Percentiles rank a stretch among this genome's conserved stretches.
Conservation (phyloP, 2,113 vertebrate species). For the Cercocebus atys region DNA sequence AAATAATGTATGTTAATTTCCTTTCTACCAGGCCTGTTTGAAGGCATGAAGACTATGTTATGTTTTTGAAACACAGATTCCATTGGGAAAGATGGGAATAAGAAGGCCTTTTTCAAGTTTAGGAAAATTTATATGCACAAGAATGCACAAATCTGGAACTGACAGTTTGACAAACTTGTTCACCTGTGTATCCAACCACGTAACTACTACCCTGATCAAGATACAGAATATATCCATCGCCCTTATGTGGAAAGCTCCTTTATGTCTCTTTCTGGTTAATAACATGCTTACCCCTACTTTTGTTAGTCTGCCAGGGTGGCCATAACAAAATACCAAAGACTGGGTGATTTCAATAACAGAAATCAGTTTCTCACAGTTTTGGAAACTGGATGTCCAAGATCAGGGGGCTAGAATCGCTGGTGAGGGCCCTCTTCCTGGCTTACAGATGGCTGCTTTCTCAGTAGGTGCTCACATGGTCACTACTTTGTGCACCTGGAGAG, state of each 20-base stretch:
- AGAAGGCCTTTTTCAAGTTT: neutral
- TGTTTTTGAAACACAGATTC: neutral
- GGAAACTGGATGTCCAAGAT: neutral
- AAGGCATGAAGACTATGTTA: neutral
- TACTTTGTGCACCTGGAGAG: neutral
- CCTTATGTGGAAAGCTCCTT: neutral
- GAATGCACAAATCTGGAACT: neutral
- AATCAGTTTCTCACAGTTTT: neutral
- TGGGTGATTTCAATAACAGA: neutral
- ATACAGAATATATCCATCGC: neutral
- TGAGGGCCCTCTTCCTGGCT: neutral
- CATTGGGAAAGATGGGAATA: neutral
- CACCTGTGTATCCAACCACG: neutral
- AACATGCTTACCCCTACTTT: neutral
- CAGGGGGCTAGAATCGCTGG: neutral
- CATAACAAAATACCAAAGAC: neutral
- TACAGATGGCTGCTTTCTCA: accelerated
- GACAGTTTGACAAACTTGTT: neutral
- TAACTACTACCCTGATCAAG: neutral
- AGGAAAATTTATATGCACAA: neutral
- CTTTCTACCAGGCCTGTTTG: neutral
- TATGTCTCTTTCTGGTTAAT: neutral
- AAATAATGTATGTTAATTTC: neutral
- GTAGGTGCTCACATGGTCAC: neutral
- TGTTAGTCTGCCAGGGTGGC: neutral